Evolutionary conservation across 2,797 vertebrate species (phyloP), one percentile per base, ranked within the genome.

Genomic region (Enteromius paludinosus): DNA sequence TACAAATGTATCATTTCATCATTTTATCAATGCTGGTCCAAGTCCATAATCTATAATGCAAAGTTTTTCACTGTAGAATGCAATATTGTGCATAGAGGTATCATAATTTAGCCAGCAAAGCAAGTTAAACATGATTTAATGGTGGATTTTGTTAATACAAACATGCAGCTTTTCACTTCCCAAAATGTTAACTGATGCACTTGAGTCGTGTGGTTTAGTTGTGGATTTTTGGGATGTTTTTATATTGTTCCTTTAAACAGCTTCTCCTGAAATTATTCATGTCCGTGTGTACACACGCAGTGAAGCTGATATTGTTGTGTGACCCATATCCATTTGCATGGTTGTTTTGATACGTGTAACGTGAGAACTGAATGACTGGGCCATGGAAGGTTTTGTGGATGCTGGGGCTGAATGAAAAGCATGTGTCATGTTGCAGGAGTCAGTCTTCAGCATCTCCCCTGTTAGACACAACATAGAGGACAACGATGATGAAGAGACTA

Each of bases 401-500:
- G 9, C 25, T 30, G 61, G 25, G 12, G 7, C 25, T 62, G 38
- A 56, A 62, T 81, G 12, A 78, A 75, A 52, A 17, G 41, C 45
- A 9, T 49, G 87, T 89, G 78, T 93, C 85, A 79, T 86, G 54
- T 94, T 92, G 86, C 92, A 95, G 93, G 89, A 82, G 30, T 49
- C 72, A 59, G 49, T 78, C 83, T 77, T 86, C 81, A 62, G 64
- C 75, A 84, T 90, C 85, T 89, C 87, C 69, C 79, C 73, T 18
- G 52, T 35, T 15, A 81, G 61, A 54, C 82, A 56, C 86, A 56
- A 87, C 45, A 85, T 45, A 41, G 86, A 77, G 61, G 41, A 62
- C 59, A 56, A 56, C 17, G 15, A 49, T 25, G 3, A 78, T 7
- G 73, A 83, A 59, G 83, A 86, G 18, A 23, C 49, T 74, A 3